Percentiles rank a stretch among this genome's conserved stretches.
phyloP scores from a whole-genome alignment of 2,113 vertebrate species.

The Gopherus evgoodei region DNA sequence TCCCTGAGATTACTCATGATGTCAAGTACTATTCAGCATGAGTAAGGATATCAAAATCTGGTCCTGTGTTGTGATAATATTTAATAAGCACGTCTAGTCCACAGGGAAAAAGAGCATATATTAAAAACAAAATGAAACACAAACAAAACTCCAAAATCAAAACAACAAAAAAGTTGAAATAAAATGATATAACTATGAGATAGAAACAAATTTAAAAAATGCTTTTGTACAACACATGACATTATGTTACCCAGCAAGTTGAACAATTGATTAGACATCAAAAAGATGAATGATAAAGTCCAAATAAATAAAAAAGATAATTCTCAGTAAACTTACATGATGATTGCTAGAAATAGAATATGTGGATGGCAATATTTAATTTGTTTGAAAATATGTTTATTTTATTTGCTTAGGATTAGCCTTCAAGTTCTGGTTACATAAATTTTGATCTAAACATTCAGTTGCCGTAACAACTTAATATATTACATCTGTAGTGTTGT shows the following conservation, averaged over 20 bases:
- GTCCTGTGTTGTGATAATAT: neutral
- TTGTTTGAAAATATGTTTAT: conserved; percentile 61
- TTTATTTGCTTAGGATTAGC: conserved; percentile 45
- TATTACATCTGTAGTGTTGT: conserved; percentile 56
- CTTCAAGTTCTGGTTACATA: conserved; percentile 44
- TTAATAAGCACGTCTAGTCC: neutral
- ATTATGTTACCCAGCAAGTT: neutral
- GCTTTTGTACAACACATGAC: neutral
- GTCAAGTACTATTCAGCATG: neutral
- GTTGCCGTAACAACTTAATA: conserved; percentile 54
- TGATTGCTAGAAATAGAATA: conserved; percentile 27
- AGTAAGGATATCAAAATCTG: neutral
- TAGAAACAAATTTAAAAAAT: neutral
- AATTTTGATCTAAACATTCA: conserved; percentile 61
- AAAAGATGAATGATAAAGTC: conserved; percentile 31
- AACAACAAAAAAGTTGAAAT: neutral
- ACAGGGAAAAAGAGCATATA: neutral
- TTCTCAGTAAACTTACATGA: conserved; percentile 23
- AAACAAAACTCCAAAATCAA: neutral
- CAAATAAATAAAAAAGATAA: conserved; percentile 13
- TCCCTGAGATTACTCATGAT: neutral
- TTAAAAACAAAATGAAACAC: neutral
- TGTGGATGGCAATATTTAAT: conserved; percentile 58
- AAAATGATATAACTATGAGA: neutral
- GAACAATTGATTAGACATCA: neutral